Percentiles rank a stretch among this genome's conserved stretches.
phyloP scores from a whole-genome alignment of 2,113 vertebrate species.

The Cyanistes caeruleus region DNA sequence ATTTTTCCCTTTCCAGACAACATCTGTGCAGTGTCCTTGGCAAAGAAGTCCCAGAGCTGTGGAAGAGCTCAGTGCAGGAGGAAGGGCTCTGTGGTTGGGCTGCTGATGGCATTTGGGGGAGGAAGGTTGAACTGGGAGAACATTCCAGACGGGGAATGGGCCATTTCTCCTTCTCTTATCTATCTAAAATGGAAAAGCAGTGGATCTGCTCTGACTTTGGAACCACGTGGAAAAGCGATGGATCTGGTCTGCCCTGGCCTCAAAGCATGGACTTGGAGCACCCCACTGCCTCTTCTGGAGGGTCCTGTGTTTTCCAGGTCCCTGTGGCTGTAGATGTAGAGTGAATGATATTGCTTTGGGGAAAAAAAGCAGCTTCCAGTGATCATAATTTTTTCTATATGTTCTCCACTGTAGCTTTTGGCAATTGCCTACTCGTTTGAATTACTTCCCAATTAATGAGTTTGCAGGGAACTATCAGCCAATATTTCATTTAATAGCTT shows the following conservation, averaged over 20 bases:
- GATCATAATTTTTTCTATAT: not conserved
- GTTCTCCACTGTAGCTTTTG: not conserved
- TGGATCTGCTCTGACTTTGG: not conserved
- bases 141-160: not conserved
- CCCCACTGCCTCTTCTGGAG: not conserved
- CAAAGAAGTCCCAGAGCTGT: no score
- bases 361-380: not conserved
- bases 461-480: not conserved
- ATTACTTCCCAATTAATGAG: not conserved
- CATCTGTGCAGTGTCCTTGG: not conserved
- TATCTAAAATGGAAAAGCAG: not conserved
- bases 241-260: rapidly evolving
- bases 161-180: rapidly evolving
- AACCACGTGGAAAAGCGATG: rapidly evolving
- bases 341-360: not conserved
- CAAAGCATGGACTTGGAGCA: not conserved
- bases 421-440: not conserved
- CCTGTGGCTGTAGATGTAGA: not conserved
- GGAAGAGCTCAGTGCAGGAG: not conserved
- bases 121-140: not conserved
- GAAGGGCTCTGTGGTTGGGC: not conserved
- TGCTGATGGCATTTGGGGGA: not conserved
- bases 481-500: not conserved
- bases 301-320: not conserved
- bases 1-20: not conserved